Conservation (phyloP, 2,113 vertebrate genomes). For the Panthera uncia region DNA sequence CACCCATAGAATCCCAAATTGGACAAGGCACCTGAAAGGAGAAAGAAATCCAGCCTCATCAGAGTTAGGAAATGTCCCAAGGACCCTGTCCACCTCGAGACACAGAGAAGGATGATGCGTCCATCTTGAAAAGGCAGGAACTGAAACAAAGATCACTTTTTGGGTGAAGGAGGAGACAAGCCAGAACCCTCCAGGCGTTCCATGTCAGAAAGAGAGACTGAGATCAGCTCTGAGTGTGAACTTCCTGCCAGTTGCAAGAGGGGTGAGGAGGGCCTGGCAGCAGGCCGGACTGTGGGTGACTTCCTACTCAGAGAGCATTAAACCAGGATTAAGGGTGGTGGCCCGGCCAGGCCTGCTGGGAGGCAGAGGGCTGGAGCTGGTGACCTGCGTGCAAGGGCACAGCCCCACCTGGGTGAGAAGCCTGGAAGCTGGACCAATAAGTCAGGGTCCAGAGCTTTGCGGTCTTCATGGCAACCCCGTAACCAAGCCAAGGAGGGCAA, state of each 20-base stretch:
- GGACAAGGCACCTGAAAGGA: neutral
- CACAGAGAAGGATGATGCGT: neutral
- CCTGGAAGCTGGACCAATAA: neutral
- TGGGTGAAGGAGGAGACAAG: neutral
- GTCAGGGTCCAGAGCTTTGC: neutral
- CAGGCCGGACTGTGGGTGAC: neutral
- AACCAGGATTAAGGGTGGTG: conserved; percentile 27
- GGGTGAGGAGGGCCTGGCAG: neutral
- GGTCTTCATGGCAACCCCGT: neutral
- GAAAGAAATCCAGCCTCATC: neutral
- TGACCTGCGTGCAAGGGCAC: neutral
- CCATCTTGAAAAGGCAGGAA: conserved; percentile 9
- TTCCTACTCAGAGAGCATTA: neutral
- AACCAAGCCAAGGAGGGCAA: neutral
- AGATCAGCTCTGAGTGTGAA: conserved; percentile 39
- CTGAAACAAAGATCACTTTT: neutral
- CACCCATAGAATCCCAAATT: neutral
- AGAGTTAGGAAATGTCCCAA: neutral
- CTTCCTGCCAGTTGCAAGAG: neutral
- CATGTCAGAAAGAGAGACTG: conserved; percentile 7
- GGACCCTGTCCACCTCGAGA: neutral
- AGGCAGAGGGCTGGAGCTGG: neutral
- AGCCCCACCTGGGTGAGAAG: neutral
- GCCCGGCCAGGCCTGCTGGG: neutral
- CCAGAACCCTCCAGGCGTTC: neutral